Evolutionary conservation across 2,888 invertebrate genomes (phyloP), one percentile per base, ranked within the genome.

Genomic region (Zaprionus obscuricornis): DNA sequence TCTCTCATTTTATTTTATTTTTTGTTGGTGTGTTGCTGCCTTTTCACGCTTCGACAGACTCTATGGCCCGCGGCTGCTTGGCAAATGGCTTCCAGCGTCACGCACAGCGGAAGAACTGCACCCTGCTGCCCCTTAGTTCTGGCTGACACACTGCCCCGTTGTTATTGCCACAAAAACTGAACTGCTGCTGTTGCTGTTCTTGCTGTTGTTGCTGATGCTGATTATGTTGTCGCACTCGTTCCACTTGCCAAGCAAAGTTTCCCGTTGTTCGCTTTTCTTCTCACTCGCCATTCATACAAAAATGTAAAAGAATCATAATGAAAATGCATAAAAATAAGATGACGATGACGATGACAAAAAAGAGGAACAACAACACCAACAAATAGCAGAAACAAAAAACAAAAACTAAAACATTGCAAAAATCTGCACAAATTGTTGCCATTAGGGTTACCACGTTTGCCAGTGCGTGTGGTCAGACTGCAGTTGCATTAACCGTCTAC

Each of bases 401-500:
- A 20, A 22, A 6, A 49, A 45, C 37, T 20, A 40, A 34, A 29
- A 36, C 13, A 13, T 13, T n/a, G 27, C 20, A 39, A 52, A 65
- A 63, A 58, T 63, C 40, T 78, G 85, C 73, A 79, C 78, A 85
- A 78, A 78, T 85, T 85, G 85, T 85, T 85, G 68, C 75, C 85
- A 78, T 85, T 79, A 78, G 58, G 67, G 20, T 52, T 57, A 45
- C 18, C 29, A 13, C 50, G 31, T 27, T n/a, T 10, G 18, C 37
- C 20, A 13, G 20, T 66, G 74, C 51, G 74, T 75, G 69, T 74
- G 74, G 74, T 45, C 81, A 42, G n/a, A 31, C 47, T 20, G 36
- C 55, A 20, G 6, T 2, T 29, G 57, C 20, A 29, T 7, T 14
- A 10, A 13, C 4, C 4, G 34, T 17, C 17, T 43, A 46, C 52